These are phyloP conservation scores for Pangasius mekongensis DNA, from an alignment of 2,797 vertebrate species.

Conservation along the genomic window DNA sequence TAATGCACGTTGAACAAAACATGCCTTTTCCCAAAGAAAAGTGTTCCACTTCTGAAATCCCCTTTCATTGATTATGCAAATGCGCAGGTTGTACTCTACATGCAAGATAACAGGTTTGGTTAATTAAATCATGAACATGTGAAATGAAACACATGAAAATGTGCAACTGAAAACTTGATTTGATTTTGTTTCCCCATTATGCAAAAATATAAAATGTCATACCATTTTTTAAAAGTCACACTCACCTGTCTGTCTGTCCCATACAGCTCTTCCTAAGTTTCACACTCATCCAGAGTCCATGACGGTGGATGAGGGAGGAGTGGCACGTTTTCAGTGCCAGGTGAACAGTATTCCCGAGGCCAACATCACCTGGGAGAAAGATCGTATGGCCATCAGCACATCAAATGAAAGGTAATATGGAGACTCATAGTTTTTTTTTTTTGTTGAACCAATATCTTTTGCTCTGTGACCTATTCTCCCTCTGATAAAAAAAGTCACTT, in stretches of 20 bases:
- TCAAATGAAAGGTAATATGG: slow-evolving; percentile 66
- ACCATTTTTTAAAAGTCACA: neutral
- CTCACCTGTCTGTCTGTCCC: neutral
- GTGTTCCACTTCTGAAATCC: neutral
- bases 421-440: neutral
- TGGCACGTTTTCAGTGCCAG: slow-evolving; percentile 78
- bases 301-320: slow-evolving; percentile 72
- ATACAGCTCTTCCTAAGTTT: slow-evolving; percentile 77
- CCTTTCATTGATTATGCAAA: neutral
- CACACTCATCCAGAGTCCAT: slow-evolving; percentile 76
- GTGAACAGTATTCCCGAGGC: slow-evolving; percentile 75
- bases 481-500: neutral
- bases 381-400: slow-evolving; percentile 63
- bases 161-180: neutral
- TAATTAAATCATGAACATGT: neutral
- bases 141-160: neutral
- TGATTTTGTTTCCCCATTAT: neutral
- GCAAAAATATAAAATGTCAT: neutral
- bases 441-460: neutral
- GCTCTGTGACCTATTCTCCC: neutral
- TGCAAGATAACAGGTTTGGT: neutral
- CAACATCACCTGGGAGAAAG: slow-evolving; percentile 79
- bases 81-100: neutral
- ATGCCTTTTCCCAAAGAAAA: neutral
- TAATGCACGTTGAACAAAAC: neutral